phyloP scores from a whole-genome alignment of 92 coral and sea anemone genomes.

The Virgularia gustaviana region DNA sequence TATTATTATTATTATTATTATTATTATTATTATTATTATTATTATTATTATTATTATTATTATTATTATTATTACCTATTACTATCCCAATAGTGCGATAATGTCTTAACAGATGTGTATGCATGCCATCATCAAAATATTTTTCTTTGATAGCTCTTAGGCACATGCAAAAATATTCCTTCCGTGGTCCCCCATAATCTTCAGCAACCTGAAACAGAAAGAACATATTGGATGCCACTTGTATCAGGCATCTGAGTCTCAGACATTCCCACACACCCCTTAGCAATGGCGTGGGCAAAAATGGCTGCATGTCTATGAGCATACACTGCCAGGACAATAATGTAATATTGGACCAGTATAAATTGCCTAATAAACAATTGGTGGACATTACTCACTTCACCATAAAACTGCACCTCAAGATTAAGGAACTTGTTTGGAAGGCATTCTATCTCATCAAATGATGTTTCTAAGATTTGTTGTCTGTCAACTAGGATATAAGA shows the following conservation, averaged over 20 bases:
- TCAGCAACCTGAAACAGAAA: slow-evolving; percentile 2
- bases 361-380: background rate
- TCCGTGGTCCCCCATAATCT: slow-evolving; percentile 32
- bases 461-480: slow-evolving; percentile 44
- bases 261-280: no score
- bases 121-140: slow-evolving; percentile 10
- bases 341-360: no score
- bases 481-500: slow-evolving; percentile 60
- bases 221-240: no score
- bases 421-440: slow-evolving; percentile 38
- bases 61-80: slow-evolving; percentile 2
- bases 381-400: slow-evolving; percentile 14
- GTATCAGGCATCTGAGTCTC: no score
- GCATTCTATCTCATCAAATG: slow-evolving; percentile 47
- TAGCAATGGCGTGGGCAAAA: no score
- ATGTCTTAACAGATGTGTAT: background rate
- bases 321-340: no score
- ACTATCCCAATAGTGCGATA: slow-evolving; percentile 5
- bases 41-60: background rate
- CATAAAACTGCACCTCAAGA: slow-evolving; percentile 41
- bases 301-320: no score
- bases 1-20: background rate
- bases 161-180: slow-evolving; percentile 22
- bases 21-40: background rate
- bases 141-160: slow-evolving; percentile 11